phyloP scores from a whole-genome alignment of 2,113 vertebrate species.

The Abramis brama region DNA sequence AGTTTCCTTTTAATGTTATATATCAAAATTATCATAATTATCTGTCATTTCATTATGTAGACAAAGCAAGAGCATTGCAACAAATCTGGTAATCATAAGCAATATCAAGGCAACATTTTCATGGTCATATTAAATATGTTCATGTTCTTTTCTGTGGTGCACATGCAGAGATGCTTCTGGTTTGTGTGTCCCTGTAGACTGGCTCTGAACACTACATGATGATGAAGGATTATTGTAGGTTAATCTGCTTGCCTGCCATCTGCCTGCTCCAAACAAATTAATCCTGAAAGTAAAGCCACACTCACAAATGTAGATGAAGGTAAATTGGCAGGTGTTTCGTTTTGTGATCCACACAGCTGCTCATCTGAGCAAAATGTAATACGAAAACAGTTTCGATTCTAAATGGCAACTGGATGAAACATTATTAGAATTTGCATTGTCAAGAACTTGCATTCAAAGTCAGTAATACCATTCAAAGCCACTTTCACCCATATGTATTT shows the following conservation, averaged over 20 bases:
- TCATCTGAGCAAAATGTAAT: neutral
- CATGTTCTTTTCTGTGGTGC: constrained; percentile 1
- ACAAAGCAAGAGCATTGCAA: neutral
- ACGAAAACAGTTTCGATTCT: constrained; percentile 28
- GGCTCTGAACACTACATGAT: constrained; percentile 74
- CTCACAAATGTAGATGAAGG: constrained; percentile 56
- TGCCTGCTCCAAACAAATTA: constrained; percentile 71
- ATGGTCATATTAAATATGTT: neutral
- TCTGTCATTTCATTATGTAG: neutral
- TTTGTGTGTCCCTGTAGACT: constrained; percentile 63
- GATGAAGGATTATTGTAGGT: constrained; percentile 76
- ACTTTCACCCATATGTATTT: neutral
- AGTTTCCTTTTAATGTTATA: neutral
- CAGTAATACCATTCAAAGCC: neutral
- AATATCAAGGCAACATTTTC: neutral
- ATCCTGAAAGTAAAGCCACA: constrained; percentile 65
- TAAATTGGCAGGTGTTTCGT: constrained; percentile 63
- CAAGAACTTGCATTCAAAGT: neutral
- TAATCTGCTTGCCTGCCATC: constrained; percentile 79
- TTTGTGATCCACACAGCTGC: constrained; percentile 30
- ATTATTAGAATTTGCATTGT: neutral
- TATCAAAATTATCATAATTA: neutral
- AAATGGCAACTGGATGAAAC: neutral
- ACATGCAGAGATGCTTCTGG: constrained; percentile 26
- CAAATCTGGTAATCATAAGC: neutral